These are phyloP conservation scores for Andrena camellia DNA, from an alignment of 2,888 invertebrate genomes.

Conservation along the genomic window DNA sequence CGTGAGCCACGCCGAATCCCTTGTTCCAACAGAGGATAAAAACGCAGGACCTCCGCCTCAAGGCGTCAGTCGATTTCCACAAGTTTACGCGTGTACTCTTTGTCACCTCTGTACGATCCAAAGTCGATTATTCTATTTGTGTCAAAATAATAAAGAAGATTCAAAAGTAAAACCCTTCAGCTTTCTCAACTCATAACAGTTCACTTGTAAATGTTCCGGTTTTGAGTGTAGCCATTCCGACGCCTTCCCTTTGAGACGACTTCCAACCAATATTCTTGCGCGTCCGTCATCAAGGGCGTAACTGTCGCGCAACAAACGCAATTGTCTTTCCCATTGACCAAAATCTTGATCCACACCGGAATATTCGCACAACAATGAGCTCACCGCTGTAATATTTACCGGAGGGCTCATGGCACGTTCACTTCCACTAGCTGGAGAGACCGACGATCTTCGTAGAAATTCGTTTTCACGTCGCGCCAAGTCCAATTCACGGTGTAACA, in stretches of 20 bases:
- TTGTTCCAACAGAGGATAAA: too few relatives aligned
- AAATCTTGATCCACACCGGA: not conserved
- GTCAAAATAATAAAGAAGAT: too few relatives aligned
- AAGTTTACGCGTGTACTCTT: too few relatives aligned
- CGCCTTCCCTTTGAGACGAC: not conserved
- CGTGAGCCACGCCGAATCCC: too few relatives aligned
- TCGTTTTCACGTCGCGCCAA: not conserved
- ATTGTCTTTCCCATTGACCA: not conserved
- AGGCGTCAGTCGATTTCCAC: too few relatives aligned
- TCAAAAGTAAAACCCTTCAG: too few relatives aligned
- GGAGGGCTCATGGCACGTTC: not conserved
- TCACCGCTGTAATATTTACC: not conserved
- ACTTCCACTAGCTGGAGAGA: not conserved
- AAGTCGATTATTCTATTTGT: too few relatives aligned
- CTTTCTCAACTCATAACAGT: too few relatives aligned
- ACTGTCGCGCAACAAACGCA: not conserved
- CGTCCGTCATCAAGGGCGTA: not conserved
- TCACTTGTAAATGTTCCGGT: not conserved
- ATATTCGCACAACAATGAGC: not conserved
- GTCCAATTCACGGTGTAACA: not conserved
- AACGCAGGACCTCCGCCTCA: too few relatives aligned
- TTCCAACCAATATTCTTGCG: not conserved
- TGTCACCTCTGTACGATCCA: too few relatives aligned
- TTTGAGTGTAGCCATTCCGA: not conserved
- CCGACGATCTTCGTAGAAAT: not conserved